These are phyloP conservation scores for Oenanthe oenanthe DNA, from an alignment of 2,113 vertebrate species.

Conservation along the genomic window DNA sequence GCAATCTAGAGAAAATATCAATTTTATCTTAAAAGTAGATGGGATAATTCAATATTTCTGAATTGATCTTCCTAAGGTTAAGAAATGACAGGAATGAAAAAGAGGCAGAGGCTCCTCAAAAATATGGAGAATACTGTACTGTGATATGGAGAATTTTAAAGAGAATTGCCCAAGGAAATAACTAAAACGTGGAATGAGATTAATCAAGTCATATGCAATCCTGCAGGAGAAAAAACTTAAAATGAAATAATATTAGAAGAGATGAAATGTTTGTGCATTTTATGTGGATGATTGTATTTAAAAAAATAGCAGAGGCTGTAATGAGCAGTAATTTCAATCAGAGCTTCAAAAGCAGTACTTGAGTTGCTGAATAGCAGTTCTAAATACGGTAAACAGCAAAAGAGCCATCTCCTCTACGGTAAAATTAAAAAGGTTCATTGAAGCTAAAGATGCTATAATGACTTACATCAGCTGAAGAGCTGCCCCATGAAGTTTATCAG, in stretches of 20 bases:
- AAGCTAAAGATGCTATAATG: slow-evolving; percentile 33
- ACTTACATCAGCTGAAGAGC: slow-evolving; percentile 40
- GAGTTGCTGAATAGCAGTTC: slow-evolving; percentile 47
- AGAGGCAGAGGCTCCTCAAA: not conserved
- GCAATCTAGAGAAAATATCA: slow-evolving; percentile 2
- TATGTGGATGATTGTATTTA: slow-evolving; percentile 37
- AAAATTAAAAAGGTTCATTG: slow-evolving; percentile 46
- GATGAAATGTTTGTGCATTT: slow-evolving; percentile 49
- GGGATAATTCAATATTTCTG: not conserved
- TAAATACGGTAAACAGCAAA: slow-evolving; percentile 53
- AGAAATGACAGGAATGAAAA: slow-evolving; percentile 3
- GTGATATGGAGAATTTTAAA: not conserved
- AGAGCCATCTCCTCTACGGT: slow-evolving; percentile 3
- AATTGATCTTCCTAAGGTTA: slow-evolving; percentile 16
- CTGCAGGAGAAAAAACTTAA: not conserved
- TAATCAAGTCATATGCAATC: not conserved
- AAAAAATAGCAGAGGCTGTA: slow-evolving; percentile 41
- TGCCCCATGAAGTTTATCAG: slow-evolving; percentile 38
- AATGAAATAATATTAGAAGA: slow-evolving; percentile 13
- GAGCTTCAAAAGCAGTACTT: slow-evolving; percentile 56
- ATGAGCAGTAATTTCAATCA: slow-evolving; percentile 67
- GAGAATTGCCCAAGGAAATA: not conserved
- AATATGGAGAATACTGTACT: not conserved
- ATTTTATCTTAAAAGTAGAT: slow-evolving; percentile 3
- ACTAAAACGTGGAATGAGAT: not conserved